Conservation (phyloP, 2,888 invertebrate genomes). For the Parnassius apollo region DNA sequence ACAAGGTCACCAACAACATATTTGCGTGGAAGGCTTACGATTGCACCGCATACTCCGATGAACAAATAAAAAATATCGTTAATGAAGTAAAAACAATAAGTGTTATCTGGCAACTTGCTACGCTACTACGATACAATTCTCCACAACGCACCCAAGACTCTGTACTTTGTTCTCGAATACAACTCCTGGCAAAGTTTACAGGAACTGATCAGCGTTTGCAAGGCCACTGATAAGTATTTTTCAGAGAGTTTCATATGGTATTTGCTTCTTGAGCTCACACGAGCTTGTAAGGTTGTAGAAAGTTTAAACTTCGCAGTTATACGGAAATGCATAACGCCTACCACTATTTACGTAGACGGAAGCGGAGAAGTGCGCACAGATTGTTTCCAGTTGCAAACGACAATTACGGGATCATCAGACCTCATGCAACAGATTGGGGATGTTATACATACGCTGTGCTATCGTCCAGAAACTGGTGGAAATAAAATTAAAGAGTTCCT, state of each 20-base stretch:
- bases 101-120: slow-evolving; percentile 57
- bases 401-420: slow-evolving; percentile 30
- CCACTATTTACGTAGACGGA: slow-evolving; percentile 59
- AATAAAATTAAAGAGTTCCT: slow-evolving; percentile 47
- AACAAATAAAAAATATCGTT: slow-evolving; percentile 29
- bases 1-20: no score
- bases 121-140: slow-evolving; percentile 72
- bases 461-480: slow-evolving; percentile 36
- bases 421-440: slow-evolving; percentile 60
- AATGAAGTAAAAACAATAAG: slow-evolving; percentile 70
- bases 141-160: slow-evolving; percentile 68
- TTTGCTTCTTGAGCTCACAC: slow-evolving; percentile 62
- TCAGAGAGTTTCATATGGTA: slow-evolving; percentile 69
- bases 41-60: no score
- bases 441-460: slow-evolving; percentile 52
- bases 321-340: slow-evolving; percentile 53
- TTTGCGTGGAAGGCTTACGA: no score
- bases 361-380: slow-evolving; percentile 62
- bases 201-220: slow-evolving; percentile 56
- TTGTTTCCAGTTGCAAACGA: slow-evolving; percentile 56
- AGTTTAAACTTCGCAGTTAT: slow-evolving; percentile 51
- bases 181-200: slow-evolving; percentile 63
- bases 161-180: slow-evolving; percentile 74
- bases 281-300: slow-evolving; percentile 54
- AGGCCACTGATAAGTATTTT: slow-evolving; percentile 53